Evolutionary conservation across 2,888 invertebrate genomes (phyloP).

Genomic region (Hypselothyrea guttata): DNA sequence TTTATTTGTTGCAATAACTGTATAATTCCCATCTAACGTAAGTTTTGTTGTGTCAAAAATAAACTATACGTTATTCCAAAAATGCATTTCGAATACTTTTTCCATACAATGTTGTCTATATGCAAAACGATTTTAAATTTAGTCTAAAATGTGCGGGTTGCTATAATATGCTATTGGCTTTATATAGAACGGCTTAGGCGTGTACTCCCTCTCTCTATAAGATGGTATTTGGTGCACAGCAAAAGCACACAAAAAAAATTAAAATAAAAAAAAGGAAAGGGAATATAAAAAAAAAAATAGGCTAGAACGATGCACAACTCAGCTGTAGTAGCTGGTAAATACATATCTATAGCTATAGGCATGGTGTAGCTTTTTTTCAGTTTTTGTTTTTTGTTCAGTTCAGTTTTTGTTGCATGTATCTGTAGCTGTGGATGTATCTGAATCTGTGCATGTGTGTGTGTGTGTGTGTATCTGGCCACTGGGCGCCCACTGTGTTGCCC

Average conservation of each 20-base stretch:
- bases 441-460: constrained; percentile 15
- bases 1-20: too few species aligned
- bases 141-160: too few species aligned
- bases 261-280: constrained; percentile 10
- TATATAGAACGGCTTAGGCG: constrained; percentile 30
- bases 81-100: too few species aligned
- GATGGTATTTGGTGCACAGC: constrained; percentile 63
- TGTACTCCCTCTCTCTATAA: too few species aligned
- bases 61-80: too few species aligned
- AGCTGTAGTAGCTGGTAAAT: constrained; percentile 21
- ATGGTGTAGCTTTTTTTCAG: constrained; percentile 7
- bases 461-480: constrained; percentile 46
- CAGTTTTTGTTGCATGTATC: constrained; percentile 13
- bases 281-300: constrained; percentile 16
- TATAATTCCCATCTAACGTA: too few species aligned
- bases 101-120: too few species aligned
- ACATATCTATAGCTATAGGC: constrained; percentile 11
- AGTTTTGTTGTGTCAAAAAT: too few species aligned
- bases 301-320: constrained; percentile 39
- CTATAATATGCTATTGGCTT: constrained; percentile 8
- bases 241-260: constrained; percentile 33
- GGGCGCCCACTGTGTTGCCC: constrained; percentile 50
- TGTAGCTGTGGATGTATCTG: constrained; percentile 25
- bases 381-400: too few species aligned
- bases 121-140: too few species aligned